Percentiles rank a stretch among this genome's conserved stretches.
Conservation (phyloP, 2,888 invertebrate species). For the Drosophila helvetica region DNA sequence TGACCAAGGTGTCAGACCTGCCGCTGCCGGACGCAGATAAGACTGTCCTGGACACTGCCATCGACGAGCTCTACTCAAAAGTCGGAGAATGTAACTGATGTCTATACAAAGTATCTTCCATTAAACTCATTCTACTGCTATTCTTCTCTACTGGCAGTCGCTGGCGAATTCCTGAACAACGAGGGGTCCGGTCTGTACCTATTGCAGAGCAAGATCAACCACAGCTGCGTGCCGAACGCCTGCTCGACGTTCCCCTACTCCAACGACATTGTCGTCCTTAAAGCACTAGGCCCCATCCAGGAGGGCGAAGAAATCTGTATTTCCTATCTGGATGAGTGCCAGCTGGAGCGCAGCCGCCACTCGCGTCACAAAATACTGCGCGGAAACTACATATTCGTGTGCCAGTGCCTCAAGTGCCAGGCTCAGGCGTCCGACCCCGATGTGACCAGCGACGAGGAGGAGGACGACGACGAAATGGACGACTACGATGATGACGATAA, state of each 20-base stretch:
- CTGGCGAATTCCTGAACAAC: constrained; percentile 91
- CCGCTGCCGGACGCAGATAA: constrained; percentile 88
- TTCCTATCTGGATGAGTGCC: constrained; percentile 95
- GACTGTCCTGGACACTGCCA: constrained; percentile 88
- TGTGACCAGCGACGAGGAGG: constrained; percentile 92
- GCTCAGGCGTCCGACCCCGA: constrained; percentile 90
- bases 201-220: constrained; percentile 95
- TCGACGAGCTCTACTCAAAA: constrained; percentile 92
- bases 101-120: neutral
- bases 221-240: constrained; percentile 96
- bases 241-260: constrained; percentile 93
- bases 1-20: constrained; percentile 89
- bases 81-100: constrained; percentile 89
- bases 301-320: constrained; percentile 95
- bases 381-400: constrained; percentile 92
- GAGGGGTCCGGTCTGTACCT: constrained; percentile 95
- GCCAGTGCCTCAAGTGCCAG: constrained; percentile 92
- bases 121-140: neutral
- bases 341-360: constrained; percentile 91
- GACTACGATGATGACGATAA: constrained; percentile 68
- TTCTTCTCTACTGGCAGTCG: constrained; percentile 63
- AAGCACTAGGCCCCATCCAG: constrained; percentile 89
- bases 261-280: constrained; percentile 90
- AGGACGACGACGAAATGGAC: constrained; percentile 83
- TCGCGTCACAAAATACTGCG: constrained; percentile 92